phyloP scores from a whole-genome alignment of 2,888 invertebrate species.

The Syrista parreyssii region DNA sequence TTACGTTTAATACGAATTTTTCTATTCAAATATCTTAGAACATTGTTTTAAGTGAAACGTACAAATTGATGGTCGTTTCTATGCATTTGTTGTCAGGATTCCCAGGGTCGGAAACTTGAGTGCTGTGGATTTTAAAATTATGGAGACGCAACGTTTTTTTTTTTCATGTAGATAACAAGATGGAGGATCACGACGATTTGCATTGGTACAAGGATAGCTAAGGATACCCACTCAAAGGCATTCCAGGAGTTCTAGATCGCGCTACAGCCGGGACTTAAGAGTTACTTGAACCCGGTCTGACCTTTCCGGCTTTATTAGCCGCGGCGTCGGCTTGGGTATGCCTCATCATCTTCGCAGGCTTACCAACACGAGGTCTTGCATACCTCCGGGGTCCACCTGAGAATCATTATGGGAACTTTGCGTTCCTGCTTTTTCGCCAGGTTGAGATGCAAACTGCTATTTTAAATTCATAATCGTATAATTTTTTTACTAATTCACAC shows the following conservation, averaged over 20 bases:
- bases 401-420: background rate
- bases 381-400: conserved; percentile 46
- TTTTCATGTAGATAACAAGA: background rate
- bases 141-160: background rate
- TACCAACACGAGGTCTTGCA: conserved; percentile 41
- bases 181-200: background rate
- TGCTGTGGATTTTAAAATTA: background rate
- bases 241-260: conserved; percentile 17
- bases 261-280: conserved; percentile 20
- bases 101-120: background rate
- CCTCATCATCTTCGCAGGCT: conserved; percentile 46
- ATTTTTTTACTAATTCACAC: background rate
- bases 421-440: background rate
- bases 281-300: conserved; percentile 49
- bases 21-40: background rate
- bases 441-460: background rate
- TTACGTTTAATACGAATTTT: background rate
- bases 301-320: conserved; percentile 59
- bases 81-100: background rate
- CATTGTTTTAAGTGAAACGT: background rate
- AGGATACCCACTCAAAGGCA: background rate
- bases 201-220: background rate
- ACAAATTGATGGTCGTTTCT: background rate
- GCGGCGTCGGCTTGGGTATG: conserved; percentile 40
- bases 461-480: background rate